Evolutionary conservation across 2,888 invertebrate genomes (phyloP).

Genomic region (Drosophila anomalipes): DNA sequence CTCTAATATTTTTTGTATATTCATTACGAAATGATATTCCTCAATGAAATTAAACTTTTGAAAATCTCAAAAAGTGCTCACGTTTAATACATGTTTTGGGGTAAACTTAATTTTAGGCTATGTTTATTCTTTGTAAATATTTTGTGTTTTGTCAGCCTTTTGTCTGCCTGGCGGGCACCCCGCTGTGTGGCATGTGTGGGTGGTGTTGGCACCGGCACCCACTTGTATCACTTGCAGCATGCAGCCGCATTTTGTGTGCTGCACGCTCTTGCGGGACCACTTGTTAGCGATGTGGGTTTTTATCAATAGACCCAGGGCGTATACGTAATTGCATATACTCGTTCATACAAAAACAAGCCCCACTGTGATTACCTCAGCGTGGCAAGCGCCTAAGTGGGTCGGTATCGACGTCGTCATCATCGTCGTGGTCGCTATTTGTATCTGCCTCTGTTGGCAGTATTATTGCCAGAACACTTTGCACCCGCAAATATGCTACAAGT

Average conservation of each 20-base stretch:
- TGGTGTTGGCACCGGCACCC: conserved; percentile 33
- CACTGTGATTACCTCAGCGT: conserved; percentile 59
- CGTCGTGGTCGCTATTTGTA: conserved; percentile 10
- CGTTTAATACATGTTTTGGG: background rate
- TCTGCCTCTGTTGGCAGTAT: conserved; percentile 22
- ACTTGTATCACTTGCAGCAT: conserved; percentile 32
- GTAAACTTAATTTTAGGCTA: background rate
- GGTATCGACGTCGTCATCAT: conserved; percentile 5
- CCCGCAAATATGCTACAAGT: conserved; percentile 52
- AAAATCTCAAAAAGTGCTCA: background rate
- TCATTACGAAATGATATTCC: background rate
- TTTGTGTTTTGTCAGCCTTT: conserved; percentile 5
- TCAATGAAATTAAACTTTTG: background rate
- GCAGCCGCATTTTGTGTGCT: conserved; percentile 18
- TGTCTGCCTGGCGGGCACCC: conserved; percentile 31
- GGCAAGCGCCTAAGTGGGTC: conserved; percentile 56
- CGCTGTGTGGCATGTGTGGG: conserved; percentile 44
- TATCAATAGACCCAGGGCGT: conserved; percentile 51
- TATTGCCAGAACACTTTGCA: conserved; percentile 32
- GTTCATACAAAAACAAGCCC: conserved; percentile 19
- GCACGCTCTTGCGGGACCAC: conserved; percentile 52
- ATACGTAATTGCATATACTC: conserved; percentile 53
- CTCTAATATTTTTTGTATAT: background rate
- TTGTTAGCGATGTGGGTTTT: conserved; percentile 66
- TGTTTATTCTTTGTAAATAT: conserved; percentile 2